These are phyloP conservation scores for Pampus argenteus DNA, from an alignment of 2,797 vertebrate genomes.

Conservation along the genomic window DNA sequence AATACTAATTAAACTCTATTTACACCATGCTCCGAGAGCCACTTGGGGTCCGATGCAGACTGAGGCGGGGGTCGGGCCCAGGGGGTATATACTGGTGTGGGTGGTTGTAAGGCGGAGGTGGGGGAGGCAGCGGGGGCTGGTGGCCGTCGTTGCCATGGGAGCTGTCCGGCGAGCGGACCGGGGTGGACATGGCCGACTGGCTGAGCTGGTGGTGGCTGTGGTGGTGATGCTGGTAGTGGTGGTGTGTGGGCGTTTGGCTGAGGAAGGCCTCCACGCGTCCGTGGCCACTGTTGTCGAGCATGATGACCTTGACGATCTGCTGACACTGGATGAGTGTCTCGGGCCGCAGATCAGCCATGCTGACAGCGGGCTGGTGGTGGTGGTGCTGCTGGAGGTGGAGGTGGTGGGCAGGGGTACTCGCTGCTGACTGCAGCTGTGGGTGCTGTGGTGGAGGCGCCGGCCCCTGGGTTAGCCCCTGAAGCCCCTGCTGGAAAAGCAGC, in stretches of 20 bases:
- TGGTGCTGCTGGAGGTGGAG: constrained; percentile 75
- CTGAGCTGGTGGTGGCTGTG: constrained; percentile 83
- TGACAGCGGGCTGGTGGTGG: constrained; percentile 74
- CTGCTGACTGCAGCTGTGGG: constrained; percentile 73
- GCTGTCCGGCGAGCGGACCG: constrained; percentile 84
- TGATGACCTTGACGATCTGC: constrained; percentile 99
- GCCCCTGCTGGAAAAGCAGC: constrained; percentile 81
- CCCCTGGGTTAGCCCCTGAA: constrained; percentile 79
- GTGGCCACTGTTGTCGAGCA: constrained; percentile 93
- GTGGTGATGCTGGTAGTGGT: constrained; percentile 71
- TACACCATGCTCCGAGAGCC: constrained; percentile 95
- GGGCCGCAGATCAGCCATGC: constrained; percentile 86
- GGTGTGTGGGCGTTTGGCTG: constrained; percentile 93
- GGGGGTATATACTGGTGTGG: constrained; percentile 96
- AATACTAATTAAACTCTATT: constrained; percentile 58
- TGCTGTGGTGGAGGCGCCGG: constrained; percentile 78
- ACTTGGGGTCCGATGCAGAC: constrained; percentile 92
- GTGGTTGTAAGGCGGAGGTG: constrained; percentile 96
- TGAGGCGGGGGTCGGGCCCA: constrained; percentile 90
- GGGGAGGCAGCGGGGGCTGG: constrained; percentile 95
- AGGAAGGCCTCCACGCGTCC: constrained; percentile 93
- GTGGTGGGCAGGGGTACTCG: constrained; percentile 78
- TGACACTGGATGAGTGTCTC: constrained; percentile 98
- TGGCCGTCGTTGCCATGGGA: constrained; percentile 84
- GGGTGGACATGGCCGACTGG: constrained; percentile 86